Conservation (phyloP, 1,140 invertebrate species). For the Macrocentrus cingulum region DNA sequence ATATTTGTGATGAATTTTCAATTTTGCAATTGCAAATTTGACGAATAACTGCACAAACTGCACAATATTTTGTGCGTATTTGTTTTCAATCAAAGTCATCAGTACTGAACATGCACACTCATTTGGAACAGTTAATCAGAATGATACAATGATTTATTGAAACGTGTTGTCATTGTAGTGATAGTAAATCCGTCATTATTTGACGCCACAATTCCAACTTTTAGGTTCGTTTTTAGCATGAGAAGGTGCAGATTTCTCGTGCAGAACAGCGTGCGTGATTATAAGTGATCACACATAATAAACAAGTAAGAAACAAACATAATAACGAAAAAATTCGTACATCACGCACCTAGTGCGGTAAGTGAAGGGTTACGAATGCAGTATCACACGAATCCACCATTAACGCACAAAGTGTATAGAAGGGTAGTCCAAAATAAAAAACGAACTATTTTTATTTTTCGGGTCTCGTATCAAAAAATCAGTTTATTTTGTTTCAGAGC, state of each 20-base stretch:
- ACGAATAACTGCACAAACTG: too few species aligned
- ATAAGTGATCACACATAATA: slow-evolving; percentile 26
- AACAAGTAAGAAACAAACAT: slow-evolving; percentile 10
- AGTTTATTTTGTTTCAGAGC: too few species aligned
- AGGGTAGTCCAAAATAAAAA: too few species aligned
- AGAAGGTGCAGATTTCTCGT: slow-evolving; percentile 12
- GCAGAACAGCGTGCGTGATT: slow-evolving; percentile 32
- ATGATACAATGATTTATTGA: slow-evolving; percentile 5
- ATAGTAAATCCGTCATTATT: neutral
- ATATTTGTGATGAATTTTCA: neutral
- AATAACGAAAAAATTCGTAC: too few species aligned
- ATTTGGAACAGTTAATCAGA: slow-evolving; percentile 18
- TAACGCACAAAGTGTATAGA: too few species aligned
- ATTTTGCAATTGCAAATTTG: too few species aligned
- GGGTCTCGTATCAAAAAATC: too few species aligned
- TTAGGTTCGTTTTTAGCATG: neutral
- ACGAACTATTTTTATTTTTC: too few species aligned
- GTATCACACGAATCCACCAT: too few species aligned
- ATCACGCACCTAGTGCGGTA: neutral
- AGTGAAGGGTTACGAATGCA: too few species aligned
- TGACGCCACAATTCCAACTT: neutral
- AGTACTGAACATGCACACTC: slow-evolving; percentile 14
- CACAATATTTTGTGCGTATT: too few species aligned
- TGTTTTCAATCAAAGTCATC: slow-evolving; percentile 10
- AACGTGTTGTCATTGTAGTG: too few species aligned